Evolutionary conservation across 2,113 vertebrate species (phyloP), one percentile per base, ranked within the genome.

Genomic region (Peromyscus californicus): DNA sequence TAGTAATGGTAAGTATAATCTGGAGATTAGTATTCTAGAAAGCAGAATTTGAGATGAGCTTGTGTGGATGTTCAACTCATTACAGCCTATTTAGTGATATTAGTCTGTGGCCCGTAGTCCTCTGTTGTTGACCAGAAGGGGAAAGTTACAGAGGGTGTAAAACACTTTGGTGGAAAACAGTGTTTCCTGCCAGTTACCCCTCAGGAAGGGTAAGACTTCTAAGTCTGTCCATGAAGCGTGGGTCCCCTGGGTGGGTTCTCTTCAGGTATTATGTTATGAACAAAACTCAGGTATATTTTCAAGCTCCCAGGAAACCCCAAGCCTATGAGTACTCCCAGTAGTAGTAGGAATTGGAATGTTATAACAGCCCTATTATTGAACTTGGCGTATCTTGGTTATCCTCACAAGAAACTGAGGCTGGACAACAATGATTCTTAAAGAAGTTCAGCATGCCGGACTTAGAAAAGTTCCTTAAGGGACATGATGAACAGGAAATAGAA

Each of bases 231-330:
- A n/a, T 76, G 51, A 70, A 65, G 33, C 5, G 24, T 82, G 69
- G 16, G 15, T 51, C 7, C 33, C 51, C 19, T 7, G 54, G 19
- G n/a, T 65, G n/a, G 42, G 29, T 75, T 13, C 61, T 94, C 93
- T 63, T 86, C 51, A 93, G 94, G 59, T 59, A 39, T 91, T 59
- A 31, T 86, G 10, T 78, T 78, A 75, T 54, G 26, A 92, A 61
- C 33, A 90, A 91, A 92, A 70, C 51, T 26, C 13, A 59, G 87
- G 61, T 31, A 36, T 15, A 36, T 11, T 12, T 92, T 80, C 31
- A 74, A 63, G n/a, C n/a, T 69, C 10, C 84, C 13, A 39, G 76
- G 76, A 87, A 93, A 89, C n/a, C 42, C 21, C 33, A 89, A 42
- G 36, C 39, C 31, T 65, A 11, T 88, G 42, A 70, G 74, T 45